Base-by-base conservation (phyloP, 2,888 invertebrate genomes). In the Agriopis marginaria region DNA sequence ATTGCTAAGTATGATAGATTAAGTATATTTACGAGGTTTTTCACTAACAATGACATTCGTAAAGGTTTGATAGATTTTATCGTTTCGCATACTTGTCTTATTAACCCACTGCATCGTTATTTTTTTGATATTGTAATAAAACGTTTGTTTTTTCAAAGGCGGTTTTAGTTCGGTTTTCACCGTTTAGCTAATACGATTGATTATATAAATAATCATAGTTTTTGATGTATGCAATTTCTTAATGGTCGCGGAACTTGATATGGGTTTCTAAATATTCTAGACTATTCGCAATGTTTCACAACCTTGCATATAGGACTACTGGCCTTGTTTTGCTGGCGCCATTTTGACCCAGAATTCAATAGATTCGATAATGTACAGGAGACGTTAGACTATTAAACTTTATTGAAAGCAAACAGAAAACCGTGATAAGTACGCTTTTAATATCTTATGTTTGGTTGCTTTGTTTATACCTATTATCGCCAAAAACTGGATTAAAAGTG, bases 261-360 rank as follows among this genome's bases (percentile, higher is more conserved):
- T 32, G 32, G 14, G 8, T 45, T 45, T 44, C n/a, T 49, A 49
- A 5, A n/a, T 60, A 10, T 60, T 50, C 51, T 45, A 53, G 23
- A 44, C 23, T 17, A 51, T 51, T 51, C 44, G 23, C 45, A 42
- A 45, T 32, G 32, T 62, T 51, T 61, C 61, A 61, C 50, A 61
- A 61, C 42, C 50, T 51, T 17, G 17, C 42, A 42, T 58, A 47
- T 58, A 40, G 40, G 56, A 39, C 54, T 54, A 32, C 32, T 53
- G 49, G 44, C 50, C 63, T 66, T 50, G 53, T 54, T 59, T 63
- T 40, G 59, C 63, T 59, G 72, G 63, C 58, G 69, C 64, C 69
- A 50, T 68, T 66, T 45, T 61, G 66, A 63, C 64, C 63, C 54
- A 64, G 61, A 64, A 63, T 55, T 39, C 55, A 17, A 12, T 44